A percentile compares a stretch with the other conserved stretches of the same genome.
Evolutionary conservation across 1,140 invertebrate genomes (phyloP).

Genomic region (Hylyphantes graminicola): DNA sequence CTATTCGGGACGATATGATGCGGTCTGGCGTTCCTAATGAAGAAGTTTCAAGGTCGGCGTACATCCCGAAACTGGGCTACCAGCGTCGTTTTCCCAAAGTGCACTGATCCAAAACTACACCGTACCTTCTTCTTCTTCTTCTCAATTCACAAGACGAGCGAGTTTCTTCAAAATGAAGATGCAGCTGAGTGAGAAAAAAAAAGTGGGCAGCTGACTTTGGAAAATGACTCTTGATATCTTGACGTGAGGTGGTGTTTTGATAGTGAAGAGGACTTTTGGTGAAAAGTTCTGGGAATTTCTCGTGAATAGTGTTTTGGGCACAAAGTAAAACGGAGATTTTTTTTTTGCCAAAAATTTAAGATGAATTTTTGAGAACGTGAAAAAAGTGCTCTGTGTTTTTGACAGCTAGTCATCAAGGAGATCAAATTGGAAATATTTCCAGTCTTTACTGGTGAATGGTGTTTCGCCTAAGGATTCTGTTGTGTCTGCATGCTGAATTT

Average conservation of each 20-base stretch:
- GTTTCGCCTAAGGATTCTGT: too few species aligned
- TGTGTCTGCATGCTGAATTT: too few species aligned
- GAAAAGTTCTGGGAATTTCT: background rate
- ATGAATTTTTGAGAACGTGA: background rate
- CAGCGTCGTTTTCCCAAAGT: slow-evolving; percentile 5
- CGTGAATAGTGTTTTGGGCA: background rate
- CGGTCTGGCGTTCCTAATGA: slow-evolving; percentile 38
- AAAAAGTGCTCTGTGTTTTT: background rate
- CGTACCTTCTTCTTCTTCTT: slow-evolving; percentile 40
- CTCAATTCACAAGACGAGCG: background rate
- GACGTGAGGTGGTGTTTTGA: too few species aligned
- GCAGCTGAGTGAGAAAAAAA: slow-evolving; percentile 16
- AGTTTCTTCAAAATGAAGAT: background rate
- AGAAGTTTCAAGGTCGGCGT: slow-evolving; percentile 54
- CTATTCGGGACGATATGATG: slow-evolving; percentile 25
- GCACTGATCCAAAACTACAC: slow-evolving; percentile 54
- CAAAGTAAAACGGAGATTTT: background rate
- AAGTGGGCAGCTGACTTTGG: background rate
- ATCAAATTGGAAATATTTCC: too few species aligned
- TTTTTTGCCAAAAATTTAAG: background rate
- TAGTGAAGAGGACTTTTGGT: too few species aligned
- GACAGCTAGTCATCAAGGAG: too few species aligned
- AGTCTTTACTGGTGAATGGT: too few species aligned
- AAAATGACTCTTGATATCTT: background rate
- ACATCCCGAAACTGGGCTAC: slow-evolving; percentile 41